Base-by-base conservation (phyloP, 1,140 invertebrate species). In the Penaeus chinensis region DNA sequence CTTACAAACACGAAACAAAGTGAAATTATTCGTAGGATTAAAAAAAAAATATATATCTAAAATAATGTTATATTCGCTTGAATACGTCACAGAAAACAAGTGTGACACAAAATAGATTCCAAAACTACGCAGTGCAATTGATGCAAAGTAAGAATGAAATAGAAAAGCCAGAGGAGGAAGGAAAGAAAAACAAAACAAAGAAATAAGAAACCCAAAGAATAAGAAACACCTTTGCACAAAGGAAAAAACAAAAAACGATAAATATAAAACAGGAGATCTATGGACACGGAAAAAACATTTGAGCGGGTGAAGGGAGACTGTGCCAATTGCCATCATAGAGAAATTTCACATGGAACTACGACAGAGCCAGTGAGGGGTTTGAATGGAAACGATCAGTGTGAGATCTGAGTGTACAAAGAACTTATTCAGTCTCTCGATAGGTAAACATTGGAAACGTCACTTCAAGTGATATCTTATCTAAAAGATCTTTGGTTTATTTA, bases 291-390 rank as follows among this genome's bases (percentile, higher is more conserved):
- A 87, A 87, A 87, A 82, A 69, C 63, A 69, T 60, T 66, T 69
- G 82, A 32, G 54, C 54, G 54, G 54, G 11, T 54, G 62, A 74
- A 82, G 27, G 60, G 71, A 79, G 77, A 24, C n/a, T 76, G 86
- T 83, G 80, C 80, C 42, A 87, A 62, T 82, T 65, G 80, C 86
- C 80, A 27, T 83, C 60, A 87, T 76, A 82, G 79, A 87, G 79
- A 87, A 77, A 87, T 82, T 87, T 82, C 86, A 87, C 86, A 87
- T 82, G 79, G 69, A 82, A 87, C 86, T 82, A 82, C 79, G 60
- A 82, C 79, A 82, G 69, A 83, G 86, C 65, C 79, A 82, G 86
- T 82, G 79, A 81, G 66, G 66, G 80, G n/a, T 71, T 62, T 74
- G 54, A 82, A 81, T 87, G 86, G 76, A 69, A 65, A 63, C 69